phyloP scores from a whole-genome alignment of 1,140 invertebrate genomes.

The Solenopsis invicta region DNA sequence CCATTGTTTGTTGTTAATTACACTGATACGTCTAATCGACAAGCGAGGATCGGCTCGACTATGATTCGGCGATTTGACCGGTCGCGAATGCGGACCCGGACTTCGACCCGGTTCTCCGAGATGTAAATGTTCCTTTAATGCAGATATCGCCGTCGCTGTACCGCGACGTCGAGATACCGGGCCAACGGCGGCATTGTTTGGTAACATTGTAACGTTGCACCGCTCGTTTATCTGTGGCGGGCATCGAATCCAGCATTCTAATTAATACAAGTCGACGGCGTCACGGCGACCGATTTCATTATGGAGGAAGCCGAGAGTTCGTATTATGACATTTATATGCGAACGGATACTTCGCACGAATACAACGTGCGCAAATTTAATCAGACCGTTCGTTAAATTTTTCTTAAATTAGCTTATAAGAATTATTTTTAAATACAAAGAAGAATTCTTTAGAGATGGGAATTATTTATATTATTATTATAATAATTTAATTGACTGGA shows the following conservation, averaged over 20 bases:
- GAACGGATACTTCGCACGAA: background rate
- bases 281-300: conserved; percentile 57
- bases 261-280: conserved; percentile 62
- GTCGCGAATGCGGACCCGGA: conserved; percentile 54
- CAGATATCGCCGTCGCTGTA: conserved; percentile 54
- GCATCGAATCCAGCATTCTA: conserved; percentile 50
- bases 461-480: background rate
- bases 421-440: background rate
- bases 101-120: conserved; percentile 7
- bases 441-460: background rate
- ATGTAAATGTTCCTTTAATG: conserved; percentile 73
- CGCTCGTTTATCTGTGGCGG: conserved; percentile 45
- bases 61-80: conserved; percentile 71
- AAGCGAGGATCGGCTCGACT: conserved; percentile 30
- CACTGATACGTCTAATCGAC: conserved; percentile 73
- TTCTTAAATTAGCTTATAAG: background rate
- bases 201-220: conserved; percentile 56
- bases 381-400: background rate
- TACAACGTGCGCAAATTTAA: conserved; percentile 23
- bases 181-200: conserved; percentile 56
- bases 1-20: conserved; percentile 80
- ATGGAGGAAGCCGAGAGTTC: background rate
- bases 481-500: background rate
- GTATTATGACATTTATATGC: conserved; percentile 34
- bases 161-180: conserved; percentile 31